Conservation (phyloP, 2,797 vertebrate genomes). For the Threskiornis aethiopicus region DNA sequence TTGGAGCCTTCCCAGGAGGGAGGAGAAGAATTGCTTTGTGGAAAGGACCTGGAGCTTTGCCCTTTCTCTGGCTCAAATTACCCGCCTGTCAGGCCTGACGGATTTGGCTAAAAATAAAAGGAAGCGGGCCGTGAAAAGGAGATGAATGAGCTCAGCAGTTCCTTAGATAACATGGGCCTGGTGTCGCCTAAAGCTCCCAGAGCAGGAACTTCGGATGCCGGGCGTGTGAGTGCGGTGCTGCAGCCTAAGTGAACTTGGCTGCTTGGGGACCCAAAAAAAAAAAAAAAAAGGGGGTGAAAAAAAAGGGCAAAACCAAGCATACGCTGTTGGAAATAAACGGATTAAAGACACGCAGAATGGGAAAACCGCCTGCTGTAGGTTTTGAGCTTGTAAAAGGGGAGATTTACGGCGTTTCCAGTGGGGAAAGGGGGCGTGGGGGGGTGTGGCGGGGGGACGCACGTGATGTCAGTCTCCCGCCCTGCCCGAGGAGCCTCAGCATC, state of each 20-base stretch:
- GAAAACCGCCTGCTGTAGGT: not conserved
- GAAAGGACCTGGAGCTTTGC: conserved; percentile 85
- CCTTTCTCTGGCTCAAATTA: conserved; percentile 89
- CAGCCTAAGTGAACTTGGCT: conserved; percentile 37
- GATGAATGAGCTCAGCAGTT: conserved; percentile 87
- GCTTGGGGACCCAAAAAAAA: not conserved
- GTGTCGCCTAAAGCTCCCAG: conserved; percentile 72
- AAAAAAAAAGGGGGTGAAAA: not conserved
- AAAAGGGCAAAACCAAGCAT: not conserved
- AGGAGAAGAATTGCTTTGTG: conserved; percentile 87
- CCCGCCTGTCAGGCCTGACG: conserved; percentile 90
- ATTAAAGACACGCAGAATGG: not conserved
- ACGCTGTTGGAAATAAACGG: not conserved
- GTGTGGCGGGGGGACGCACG: not conserved
- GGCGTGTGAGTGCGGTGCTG: conserved; percentile 22
- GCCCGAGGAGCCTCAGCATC: conserved; percentile 68
- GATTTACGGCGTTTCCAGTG: not conserved
- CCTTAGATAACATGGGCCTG: conserved; percentile 79
- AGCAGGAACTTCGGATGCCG: conserved; percentile 74
- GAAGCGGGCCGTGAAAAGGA: conserved; percentile 83
- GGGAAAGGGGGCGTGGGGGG: not conserved
- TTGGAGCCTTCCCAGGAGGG: conserved; percentile 85
- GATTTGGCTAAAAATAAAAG: conserved; percentile 97
- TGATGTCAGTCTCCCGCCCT: conserved; percentile 74
- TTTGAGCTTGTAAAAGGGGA: not conserved